Base-by-base conservation (phyloP, 2,888 invertebrate species). In the Salticus scenicus region DNA sequence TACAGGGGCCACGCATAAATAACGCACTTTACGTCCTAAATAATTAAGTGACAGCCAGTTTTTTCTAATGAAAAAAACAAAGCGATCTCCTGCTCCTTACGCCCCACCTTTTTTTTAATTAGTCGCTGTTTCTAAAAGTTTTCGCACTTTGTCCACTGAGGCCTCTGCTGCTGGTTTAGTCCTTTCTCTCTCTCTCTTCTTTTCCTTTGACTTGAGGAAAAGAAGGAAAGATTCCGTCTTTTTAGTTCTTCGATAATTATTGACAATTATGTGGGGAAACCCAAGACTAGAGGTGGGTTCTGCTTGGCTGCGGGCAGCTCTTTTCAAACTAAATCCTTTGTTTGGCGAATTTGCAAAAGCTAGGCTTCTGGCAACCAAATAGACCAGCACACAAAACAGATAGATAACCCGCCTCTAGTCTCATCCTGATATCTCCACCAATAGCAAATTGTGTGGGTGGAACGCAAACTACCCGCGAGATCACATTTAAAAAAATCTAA, bases 11-110 rank as follows among this genome's bases (percentile, higher is more conserved):
- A 71, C 80, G 86, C 86, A 86, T 86, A 86, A 80, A 86, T 86
- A 86, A 86, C 86, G 80, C 86, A 86, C 86, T 86, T 86, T 86
- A 80, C 86, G 86, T 86, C 86, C 86, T 86, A 86, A 86, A 86
- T 86, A 86, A 86, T 86, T 86, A 86, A 86, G 86, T 86, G 86
- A 86, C 86, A 86, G 86, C 80, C 80, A 64, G 42, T 86, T 80
- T 86, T 85, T 86, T 76, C 74, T 76, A 78, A 86, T 78, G 77
- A 78, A 86, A 86, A 86, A 86, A 86, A 86, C 86, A 86, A 86
- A 86, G 86, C 86, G 79, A 86, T 86, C 86, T 79, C 86, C 80
- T 70, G 75, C 86, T 72, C 70, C 75, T 78, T 85, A 74, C 67
- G 84, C 79, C 86, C 76, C 72, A 51, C 76, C 76, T 69, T 85